phyloP scores from a whole-genome alignment of 2,888 invertebrate genomes.

The Hydropsyche betteni region DNA sequence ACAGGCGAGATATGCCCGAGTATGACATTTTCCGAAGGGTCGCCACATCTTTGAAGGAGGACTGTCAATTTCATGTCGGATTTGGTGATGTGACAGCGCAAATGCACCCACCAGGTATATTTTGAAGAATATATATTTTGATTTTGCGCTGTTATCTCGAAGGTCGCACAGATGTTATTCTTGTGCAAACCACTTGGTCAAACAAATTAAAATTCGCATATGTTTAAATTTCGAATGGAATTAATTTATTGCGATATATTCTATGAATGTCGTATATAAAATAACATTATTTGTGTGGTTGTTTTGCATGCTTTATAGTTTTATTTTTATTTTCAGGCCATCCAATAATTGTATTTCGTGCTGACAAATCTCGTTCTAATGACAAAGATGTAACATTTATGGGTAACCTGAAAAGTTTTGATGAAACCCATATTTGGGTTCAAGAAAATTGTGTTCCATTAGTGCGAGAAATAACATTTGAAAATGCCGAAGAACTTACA shows the following conservation, averaged over 20 bases:
- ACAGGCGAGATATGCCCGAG: conserved; percentile 79
- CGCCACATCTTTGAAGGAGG: conserved; percentile 90
- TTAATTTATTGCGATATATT: conserved; percentile 2
- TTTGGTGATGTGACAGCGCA: conserved; percentile 83
- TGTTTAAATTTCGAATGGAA: conserved; percentile 32
- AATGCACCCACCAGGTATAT: conserved; percentile 84
- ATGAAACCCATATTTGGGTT: conserved; percentile 89
- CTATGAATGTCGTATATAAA: neutral
- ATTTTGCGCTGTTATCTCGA: neutral
- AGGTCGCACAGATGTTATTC: neutral
- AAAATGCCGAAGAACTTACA: conserved; percentile 98
- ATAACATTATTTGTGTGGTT: neutral
- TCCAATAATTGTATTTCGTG: conserved; percentile 83
- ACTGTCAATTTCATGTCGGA: conserved; percentile 93
- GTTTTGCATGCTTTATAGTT: conserved; percentile 4
- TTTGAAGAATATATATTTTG: neutral
- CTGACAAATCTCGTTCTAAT: conserved; percentile 80
- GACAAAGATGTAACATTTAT: conserved; percentile 85
- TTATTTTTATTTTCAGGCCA: conserved; percentile 64
- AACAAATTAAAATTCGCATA: conserved; percentile 20
- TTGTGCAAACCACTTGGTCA: conserved; percentile 23
- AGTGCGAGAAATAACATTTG: conserved; percentile 98
- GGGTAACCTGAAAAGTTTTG: conserved; percentile 79
- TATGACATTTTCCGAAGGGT: conserved; percentile 83
- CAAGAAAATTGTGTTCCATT: conserved; percentile 94